Evolutionary conservation across 53 echinoderm and acorn worm genomes (phyloP), one percentile per base, ranked within the genome.

Genomic region (Glandiceps talaboti): DNA sequence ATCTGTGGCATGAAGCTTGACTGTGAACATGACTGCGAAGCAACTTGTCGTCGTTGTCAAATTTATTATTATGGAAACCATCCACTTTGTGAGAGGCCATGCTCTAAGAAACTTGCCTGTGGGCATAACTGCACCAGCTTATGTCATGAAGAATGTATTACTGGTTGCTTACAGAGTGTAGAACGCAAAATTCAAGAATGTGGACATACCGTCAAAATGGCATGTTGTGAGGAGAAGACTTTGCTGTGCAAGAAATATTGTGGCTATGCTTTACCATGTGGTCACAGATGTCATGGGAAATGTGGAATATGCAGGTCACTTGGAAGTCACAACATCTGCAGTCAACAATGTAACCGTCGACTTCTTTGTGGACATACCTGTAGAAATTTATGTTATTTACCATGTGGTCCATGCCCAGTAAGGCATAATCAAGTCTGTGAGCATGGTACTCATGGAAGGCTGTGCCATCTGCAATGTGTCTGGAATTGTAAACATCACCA

Each of bases 231-330:
- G 14, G 64, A 14, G 88, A 86, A 0, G 81, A 79, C 32, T n/a
- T 29, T 33, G 0, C n/a, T n/a, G n/a, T 99, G 99, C 76, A 82
- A 89, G 1, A 26, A 77, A 27, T 77, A 83, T 29, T 99, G 99
- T 33, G 30, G 29, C 0, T 74, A 29, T n/a, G 64, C 29, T 14
- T 30, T 30, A 6, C 30, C n/a, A 0, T 89, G 89, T 32, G 83
- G 81, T 29, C 31, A 86, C 12, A 14, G 28, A 12, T 89, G 89
- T 29, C 14, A 33, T 26, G 14, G 27, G 0, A 29, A 10, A 28
- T 89, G 75, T 33, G 73, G 85, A 6, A 45, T 45, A 12, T 45
- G 64, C 20, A 6, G 64, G 6, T 45, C 64, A 45, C 6, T 6
- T 45, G 64, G 64, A 12, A 6, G 64, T 45, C 64, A 45, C 20